Percentiles rank a stretch among this genome's conserved stretches.
phyloP scores from a whole-genome alignment of 2,888 invertebrate genomes.

The Ophion ventricosus region DNA sequence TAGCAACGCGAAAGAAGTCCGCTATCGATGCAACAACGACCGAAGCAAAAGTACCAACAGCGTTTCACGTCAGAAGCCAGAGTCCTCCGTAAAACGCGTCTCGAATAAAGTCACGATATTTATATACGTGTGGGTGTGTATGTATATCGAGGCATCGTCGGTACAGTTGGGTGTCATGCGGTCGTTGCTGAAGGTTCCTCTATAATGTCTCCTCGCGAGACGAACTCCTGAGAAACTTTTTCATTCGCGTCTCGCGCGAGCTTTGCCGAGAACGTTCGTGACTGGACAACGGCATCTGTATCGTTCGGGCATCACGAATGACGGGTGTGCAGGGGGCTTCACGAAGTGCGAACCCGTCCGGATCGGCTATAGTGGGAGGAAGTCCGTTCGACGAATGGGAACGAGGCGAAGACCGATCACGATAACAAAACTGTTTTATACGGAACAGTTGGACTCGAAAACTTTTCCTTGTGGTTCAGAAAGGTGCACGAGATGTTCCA shows the following conservation, averaged over 20 bases:
- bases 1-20: slow-evolving; percentile 34
- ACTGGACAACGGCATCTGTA: slow-evolving; percentile 63
- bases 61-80: slow-evolving; percentile 14
- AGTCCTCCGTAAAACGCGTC: slow-evolving; percentile 57
- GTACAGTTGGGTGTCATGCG: slow-evolving; percentile 27
- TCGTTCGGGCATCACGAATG: slow-evolving; percentile 17
- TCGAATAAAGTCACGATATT: slow-evolving; percentile 54
- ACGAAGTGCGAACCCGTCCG: slow-evolving; percentile 43
- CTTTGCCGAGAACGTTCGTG: slow-evolving; percentile 64
- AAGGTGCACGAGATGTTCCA: background rate
- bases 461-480: background rate
- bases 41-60: slow-evolving; percentile 40
- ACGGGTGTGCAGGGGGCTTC: background rate
- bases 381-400: slow-evolving; percentile 25
- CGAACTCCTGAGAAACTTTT: slow-evolving; percentile 63
- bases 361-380: background rate
- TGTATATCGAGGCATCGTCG: background rate
- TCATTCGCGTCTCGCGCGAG: slow-evolving; percentile 67
- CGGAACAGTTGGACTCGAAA: background rate
- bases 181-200: slow-evolving; percentile 34
- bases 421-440: slow-evolving; percentile 15
- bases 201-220: slow-evolving; percentile 9
- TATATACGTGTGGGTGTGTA: background rate
- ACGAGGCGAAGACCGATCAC: slow-evolving; percentile 34
- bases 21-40: slow-evolving; percentile 31